A percentile compares a stretch with the other conserved stretches of the same genome.
Conservation (phyloP, 2,888 invertebrate species). For the Empis stercorea region DNA sequence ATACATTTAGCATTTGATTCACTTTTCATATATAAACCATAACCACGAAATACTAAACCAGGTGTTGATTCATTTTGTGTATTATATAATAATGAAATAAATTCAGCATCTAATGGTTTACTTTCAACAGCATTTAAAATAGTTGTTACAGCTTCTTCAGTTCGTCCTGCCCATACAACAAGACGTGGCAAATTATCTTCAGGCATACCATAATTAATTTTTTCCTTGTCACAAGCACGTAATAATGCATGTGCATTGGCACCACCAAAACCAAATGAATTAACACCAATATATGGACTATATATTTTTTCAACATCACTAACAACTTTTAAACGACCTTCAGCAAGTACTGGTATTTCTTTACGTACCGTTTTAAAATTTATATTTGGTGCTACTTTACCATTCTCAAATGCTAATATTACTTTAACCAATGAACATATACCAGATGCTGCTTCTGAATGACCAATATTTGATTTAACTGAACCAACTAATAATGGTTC, state of each 20-base stretch:
- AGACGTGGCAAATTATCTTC: conserved; percentile 57
- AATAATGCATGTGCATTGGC: conserved; percentile 49
- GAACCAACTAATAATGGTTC: conserved; percentile 75
- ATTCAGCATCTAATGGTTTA: conserved; percentile 48
- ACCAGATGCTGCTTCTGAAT: conserved; percentile 77
- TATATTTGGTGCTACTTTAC: conserved; percentile 73
- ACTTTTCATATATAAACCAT: conserved; percentile 39
- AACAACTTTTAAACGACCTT: conserved; percentile 57
- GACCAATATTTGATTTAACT: conserved; percentile 89
- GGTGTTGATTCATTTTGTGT: conserved; percentile 44
- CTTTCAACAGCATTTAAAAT: conserved; percentile 51
- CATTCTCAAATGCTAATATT: conserved; percentile 66
- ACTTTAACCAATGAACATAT: conserved; percentile 73
- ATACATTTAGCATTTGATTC: conserved; percentile 24
- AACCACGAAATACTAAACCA: conserved; percentile 66
- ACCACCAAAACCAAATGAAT: conserved; percentile 91
- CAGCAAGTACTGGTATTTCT: conserved; percentile 46
- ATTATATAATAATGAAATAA: conserved; percentile 45
- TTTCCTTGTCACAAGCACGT: conserved; percentile 21
- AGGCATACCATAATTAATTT: conserved; percentile 44
- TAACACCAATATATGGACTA: conserved; percentile 68
- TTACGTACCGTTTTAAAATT: conserved; percentile 54
- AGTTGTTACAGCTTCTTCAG: conserved; percentile 56
- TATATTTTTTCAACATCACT: conserved; percentile 55
- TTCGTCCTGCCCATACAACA: conserved; percentile 64